Conservation (phyloP, 2,797 vertebrate species). For the Borostomias antarcticus region DNA sequence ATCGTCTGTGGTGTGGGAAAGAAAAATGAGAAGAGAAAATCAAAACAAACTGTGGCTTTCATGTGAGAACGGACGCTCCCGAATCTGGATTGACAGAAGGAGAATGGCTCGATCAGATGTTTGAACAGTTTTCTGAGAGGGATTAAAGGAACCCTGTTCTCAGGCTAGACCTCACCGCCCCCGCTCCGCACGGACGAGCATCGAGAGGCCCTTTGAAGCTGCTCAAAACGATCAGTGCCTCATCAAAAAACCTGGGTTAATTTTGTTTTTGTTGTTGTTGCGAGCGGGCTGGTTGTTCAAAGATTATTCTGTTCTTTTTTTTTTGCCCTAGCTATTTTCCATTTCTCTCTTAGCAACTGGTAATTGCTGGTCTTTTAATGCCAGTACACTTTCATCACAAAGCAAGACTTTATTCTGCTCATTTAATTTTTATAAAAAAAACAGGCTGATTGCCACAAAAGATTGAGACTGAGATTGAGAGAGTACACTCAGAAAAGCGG, state of each 20-base stretch:
- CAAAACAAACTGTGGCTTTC: no score
- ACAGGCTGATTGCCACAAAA: neutral
- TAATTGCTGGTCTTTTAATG: conserved; percentile 21
- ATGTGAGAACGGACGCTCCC: conserved; percentile 32
- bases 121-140: conserved; percentile 53
- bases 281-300: neutral
- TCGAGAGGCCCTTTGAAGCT: conserved; percentile 48
- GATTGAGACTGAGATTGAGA: no score
- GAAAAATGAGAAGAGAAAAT: no score
- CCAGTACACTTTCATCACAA: neutral
- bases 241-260: conserved; percentile 30
- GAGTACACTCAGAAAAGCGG: no score
- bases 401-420: neutral
- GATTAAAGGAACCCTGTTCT: conserved; percentile 56
- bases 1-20: no score
- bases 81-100: conserved; percentile 48
- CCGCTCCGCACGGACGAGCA: conserved; percentile 24
- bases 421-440: no score
- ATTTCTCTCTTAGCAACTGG: conserved; percentile 7
- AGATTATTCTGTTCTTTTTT: no score
- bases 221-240: conserved; percentile 43
- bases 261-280: conserved; percentile 14
- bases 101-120: conserved; percentile 43
- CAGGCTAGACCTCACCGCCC: conserved; percentile 37
- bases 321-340: neutral